Percentiles rank a stretch among this genome's conserved stretches.
These are phyloP conservation scores for Dinoponera quadriceps DNA, from an alignment of 1,140 invertebrate genomes.

Conservation along the genomic window DNA sequence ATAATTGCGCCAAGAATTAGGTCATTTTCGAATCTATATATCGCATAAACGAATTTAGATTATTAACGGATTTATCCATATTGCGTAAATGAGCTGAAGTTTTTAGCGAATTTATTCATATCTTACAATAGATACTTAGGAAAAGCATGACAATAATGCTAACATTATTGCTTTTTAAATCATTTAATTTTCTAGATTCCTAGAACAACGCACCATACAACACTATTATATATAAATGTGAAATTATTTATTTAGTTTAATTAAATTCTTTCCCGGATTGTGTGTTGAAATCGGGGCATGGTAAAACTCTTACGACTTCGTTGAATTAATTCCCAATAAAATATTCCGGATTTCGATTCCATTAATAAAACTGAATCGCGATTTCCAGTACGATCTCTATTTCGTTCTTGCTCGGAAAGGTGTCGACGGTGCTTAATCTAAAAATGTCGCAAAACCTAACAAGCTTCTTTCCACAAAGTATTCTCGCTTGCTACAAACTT, in stretches of 20 bases:
- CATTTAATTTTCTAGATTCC: background rate
- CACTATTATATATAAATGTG: constrained; percentile 1
- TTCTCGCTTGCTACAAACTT: constrained; percentile 46
- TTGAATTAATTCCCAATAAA: constrained; percentile 47
- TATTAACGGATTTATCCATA: too few relatives aligned
- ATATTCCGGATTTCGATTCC: constrained; percentile 28
- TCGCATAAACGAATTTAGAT: too few relatives aligned
- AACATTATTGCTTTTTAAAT: background rate
- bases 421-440: constrained; percentile 43
- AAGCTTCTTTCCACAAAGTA: constrained; percentile 46
- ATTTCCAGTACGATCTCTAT: constrained; percentile 24
- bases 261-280: constrained; percentile 7
- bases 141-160: too few relatives aligned
- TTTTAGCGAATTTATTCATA: too few relatives aligned
- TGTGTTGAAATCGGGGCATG: background rate
- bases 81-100: too few relatives aligned
- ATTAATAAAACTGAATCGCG: constrained; percentile 37
- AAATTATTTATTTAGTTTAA: constrained; percentile 22
- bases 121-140: too few relatives aligned
- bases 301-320: constrained; percentile 1
- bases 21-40: too few relatives aligned
- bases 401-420: constrained; percentile 6
- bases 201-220: background rate
- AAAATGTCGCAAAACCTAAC: constrained; percentile 55
- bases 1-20: too few relatives aligned